Conservation (phyloP, 2,888 invertebrate genomes). For the Pristionchus japonicus region DNA sequence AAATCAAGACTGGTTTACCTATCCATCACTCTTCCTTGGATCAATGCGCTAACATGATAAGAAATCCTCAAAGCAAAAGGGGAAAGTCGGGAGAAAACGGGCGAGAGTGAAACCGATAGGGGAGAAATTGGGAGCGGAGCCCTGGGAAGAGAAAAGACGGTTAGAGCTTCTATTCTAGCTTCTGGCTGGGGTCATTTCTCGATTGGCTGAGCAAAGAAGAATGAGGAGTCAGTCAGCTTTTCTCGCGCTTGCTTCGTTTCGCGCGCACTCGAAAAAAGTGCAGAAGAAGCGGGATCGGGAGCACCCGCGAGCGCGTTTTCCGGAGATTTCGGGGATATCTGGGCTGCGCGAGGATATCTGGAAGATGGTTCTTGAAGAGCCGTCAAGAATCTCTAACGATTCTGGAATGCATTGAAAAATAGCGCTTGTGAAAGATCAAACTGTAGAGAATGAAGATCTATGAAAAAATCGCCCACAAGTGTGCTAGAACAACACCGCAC, state of each 20-base stretch:
- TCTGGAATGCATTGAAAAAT: background rate
- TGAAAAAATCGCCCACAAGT: background rate
- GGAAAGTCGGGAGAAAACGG: background rate
- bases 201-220: constrained; percentile 20
- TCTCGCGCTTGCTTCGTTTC: background rate
- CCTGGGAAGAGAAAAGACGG: background rate
- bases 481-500: background rate
- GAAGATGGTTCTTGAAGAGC: background rate
- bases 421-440: too few relatives aligned
- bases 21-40: background rate
- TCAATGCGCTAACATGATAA: background rate
- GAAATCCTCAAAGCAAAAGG: too few relatives aligned
- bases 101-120: constrained; percentile 6
- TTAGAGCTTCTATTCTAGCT: background rate
- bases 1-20: background rate
- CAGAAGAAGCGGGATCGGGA: background rate
- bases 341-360: background rate
- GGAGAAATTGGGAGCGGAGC: background rate
- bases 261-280: constrained; percentile 18
- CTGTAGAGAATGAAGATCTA: background rate
- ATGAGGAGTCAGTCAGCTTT: background rate
- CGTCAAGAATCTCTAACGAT: background rate
- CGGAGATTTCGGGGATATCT: background rate
- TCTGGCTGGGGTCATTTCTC: background rate
- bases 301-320: background rate